Evolutionary conservation across 2,113 vertebrate genomes (phyloP), one percentile per base, ranked within the genome.

Genomic region (Thalassoma bifasciatum): DNA sequence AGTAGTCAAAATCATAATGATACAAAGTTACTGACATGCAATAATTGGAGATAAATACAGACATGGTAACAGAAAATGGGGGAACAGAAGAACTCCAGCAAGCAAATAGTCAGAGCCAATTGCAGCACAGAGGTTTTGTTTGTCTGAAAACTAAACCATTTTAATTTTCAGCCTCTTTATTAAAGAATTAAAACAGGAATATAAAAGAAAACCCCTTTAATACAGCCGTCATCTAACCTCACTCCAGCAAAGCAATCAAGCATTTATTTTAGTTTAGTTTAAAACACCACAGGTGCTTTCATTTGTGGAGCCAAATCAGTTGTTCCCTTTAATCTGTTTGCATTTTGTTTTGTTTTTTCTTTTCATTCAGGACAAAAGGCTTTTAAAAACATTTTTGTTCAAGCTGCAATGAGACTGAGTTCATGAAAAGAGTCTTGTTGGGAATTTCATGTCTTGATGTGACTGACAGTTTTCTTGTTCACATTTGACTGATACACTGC

Each of bases 391-490:
- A 13, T 19, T 14, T 74, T 75, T 78, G 13, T 62, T 52, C 51
- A 5, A 19, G 46, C 26, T 54, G 51, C 61, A 47, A 44, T 13
- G 7, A 42, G 40, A 42, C 34, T 13, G 19, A 71, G 2, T 26
- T 58, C 10, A 51, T 44, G 30, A 34, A 6, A 47, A 30, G 22
- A 12, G 30, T 47, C 23, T 2, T 4, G 40, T 22, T 16, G 22
- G 13, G 0, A 56, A 38, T 57, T 56, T 52, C 21, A 40, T 72
- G 34, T 30, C 52, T 56, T 61, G 38, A 68, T 65, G 62, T 51
- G 76, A 86, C 22, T 79, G 82, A 30, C 60, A 69, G 22, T 58
- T 71, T 60, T 77, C 38, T 40, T 37, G n/a, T 8, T 22, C 52
- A 54, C 61, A 40, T 66, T 72, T 40, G 70, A 79, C 51, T 56